phyloP scores from a whole-genome alignment of 1,140 invertebrate genomes.

The Gonioctena quinquepunctata region DNA sequence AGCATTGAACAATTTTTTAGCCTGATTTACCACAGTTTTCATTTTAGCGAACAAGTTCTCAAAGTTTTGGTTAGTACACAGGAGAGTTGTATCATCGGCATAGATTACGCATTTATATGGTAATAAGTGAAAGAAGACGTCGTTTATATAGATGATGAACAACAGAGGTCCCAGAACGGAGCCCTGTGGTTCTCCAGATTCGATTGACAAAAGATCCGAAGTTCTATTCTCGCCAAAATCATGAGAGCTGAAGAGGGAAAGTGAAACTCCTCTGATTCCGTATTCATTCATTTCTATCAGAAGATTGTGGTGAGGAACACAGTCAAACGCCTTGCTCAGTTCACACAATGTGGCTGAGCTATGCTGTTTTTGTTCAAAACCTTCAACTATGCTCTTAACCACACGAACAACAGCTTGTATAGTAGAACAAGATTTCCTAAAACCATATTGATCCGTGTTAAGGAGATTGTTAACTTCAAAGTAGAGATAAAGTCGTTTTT shows the following conservation, averaged over 20 bases:
- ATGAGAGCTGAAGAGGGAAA: background rate
- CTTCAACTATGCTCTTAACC: background rate
- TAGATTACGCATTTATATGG: too few species aligned
- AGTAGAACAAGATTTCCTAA: background rate
- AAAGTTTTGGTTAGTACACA: too few species aligned
- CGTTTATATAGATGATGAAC: too few species aligned
- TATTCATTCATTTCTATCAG: background rate
- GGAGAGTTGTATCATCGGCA: too few species aligned
- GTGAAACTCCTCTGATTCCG: background rate
- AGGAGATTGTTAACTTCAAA: background rate
- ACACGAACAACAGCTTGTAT: background rate
- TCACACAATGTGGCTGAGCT: background rate
- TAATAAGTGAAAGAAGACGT: too few species aligned
- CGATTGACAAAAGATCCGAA: too few species aligned
- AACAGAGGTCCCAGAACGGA: too few species aligned
- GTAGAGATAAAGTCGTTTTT: background rate
- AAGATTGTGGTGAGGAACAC: background rate
- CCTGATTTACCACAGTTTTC: too few species aligned
- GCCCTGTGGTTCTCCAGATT: too few species aligned
- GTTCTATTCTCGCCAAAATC: too few species aligned
- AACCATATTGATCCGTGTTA: background rate
- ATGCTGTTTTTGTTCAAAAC: background rate
- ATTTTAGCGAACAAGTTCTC: too few species aligned
- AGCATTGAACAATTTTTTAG: too few species aligned
- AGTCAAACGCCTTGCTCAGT: background rate